Conservation (phyloP, 1,140 invertebrate genomes). For the Pseudobourletiella spinata region DNA sequence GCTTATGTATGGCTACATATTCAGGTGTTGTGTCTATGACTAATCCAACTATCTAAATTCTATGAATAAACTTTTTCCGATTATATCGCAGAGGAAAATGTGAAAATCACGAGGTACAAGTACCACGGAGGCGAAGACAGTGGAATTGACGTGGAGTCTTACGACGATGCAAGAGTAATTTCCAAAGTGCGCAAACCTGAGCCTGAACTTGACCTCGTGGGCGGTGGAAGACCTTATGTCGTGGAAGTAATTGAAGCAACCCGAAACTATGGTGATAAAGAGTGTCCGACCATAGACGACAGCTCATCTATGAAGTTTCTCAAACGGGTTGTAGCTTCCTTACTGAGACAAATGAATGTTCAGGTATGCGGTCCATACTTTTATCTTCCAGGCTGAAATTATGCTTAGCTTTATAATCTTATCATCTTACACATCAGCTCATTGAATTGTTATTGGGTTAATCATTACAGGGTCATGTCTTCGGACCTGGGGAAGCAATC, state of each 20-base stretch:
- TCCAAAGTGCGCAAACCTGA: background rate
- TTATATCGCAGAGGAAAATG: too few relatives aligned
- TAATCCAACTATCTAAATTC: too few relatives aligned
- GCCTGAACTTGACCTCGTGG: background rate
- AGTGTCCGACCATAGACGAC: background rate
- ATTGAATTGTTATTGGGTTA: too few relatives aligned
- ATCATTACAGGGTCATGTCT: conserved; percentile 23
- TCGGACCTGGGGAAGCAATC: conserved; percentile 32
- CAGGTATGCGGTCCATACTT: conserved; percentile 11
- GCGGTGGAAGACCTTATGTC: too few relatives aligned
- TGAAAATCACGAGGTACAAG: background rate
- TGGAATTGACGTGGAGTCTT: background rate
- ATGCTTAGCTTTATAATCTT: too few relatives aligned
- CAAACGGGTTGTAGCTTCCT: conserved; percentile 23
- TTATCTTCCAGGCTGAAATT: too few relatives aligned
- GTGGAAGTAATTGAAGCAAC: conserved; percentile 1
- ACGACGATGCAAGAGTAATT: background rate
- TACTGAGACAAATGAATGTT: conserved; percentile 31
- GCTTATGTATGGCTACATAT: too few relatives aligned
- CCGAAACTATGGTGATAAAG: background rate
- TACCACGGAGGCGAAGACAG: background rate
- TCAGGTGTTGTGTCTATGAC: too few relatives aligned
- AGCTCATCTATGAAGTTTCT: conserved; percentile 5
- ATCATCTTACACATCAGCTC: too few relatives aligned
- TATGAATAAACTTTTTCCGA: too few relatives aligned